Conservation (phyloP, 30 jellyfish, hydroid and myxozoan species). For the Calvadosia cruxmelitensis region DNA sequence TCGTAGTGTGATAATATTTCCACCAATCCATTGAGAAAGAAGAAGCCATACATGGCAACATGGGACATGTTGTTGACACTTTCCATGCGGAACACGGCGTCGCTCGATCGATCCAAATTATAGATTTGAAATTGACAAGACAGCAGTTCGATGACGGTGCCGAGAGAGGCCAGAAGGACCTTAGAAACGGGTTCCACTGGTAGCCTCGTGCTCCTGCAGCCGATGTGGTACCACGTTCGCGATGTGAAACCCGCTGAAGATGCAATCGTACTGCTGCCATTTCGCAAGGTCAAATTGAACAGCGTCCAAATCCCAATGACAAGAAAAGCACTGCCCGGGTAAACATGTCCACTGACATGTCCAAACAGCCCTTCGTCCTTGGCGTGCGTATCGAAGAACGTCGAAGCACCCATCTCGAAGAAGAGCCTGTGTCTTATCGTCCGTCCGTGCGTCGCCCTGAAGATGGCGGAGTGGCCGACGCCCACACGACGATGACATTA, state of each 20-base stretch:
- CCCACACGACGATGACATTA: too few species aligned
- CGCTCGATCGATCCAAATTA: not conserved
- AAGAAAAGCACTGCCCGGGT: slow-evolving; percentile 35
- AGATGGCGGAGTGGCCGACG: too few species aligned
- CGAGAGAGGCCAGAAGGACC: slow-evolving; percentile 9
- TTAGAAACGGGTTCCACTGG: slow-evolving; percentile 26
- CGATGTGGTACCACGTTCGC: not conserved
- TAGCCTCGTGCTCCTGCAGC: not conserved
- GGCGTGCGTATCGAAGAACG: not conserved
- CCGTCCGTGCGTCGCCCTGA: too few species aligned
- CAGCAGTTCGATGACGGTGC: slow-evolving; percentile 29
- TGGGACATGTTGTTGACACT: slow-evolving; percentile 51
- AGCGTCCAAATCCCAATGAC: slow-evolving; percentile 46
- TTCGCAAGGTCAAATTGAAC: slow-evolving; percentile 11
- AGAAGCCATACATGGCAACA: slow-evolving; percentile 50
- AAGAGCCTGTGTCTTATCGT: too few species aligned
- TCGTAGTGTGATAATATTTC: slow-evolving; percentile 16
- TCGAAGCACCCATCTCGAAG: too few species aligned
- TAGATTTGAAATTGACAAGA: slow-evolving; percentile 32
- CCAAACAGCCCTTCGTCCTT: slow-evolving; percentile 35
- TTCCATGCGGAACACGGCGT: not conserved
- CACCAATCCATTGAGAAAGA: slow-evolving; percentile 16
- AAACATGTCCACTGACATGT: slow-evolving; percentile 42
- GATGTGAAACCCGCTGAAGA: not conserved
- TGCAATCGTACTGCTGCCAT: not conserved